Evolutionary conservation across 2,113 vertebrate species (phyloP).

Genomic region (Phaethon lepturus): DNA sequence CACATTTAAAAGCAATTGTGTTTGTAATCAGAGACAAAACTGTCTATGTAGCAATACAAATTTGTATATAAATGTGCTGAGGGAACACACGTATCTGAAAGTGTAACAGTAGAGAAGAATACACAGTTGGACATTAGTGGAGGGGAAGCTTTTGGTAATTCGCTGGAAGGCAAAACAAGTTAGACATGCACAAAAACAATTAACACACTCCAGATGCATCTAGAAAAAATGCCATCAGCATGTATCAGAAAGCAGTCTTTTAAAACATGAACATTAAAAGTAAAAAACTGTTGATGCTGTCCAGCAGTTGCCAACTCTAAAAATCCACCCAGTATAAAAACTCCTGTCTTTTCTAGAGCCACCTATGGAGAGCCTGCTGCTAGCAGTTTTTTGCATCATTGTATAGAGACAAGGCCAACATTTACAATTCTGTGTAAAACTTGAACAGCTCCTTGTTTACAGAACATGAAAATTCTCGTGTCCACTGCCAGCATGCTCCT

Average conservation of each 20-base stretch:
- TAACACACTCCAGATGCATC: background rate
- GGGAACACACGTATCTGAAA: background rate
- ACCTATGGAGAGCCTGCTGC: background rate
- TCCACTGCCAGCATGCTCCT: background rate
- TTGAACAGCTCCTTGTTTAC: background rate
- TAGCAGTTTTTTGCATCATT: background rate
- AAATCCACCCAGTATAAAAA: background rate
- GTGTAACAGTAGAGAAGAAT: background rate
- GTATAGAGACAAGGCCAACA: background rate
- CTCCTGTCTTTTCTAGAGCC: background rate
- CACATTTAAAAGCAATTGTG: slow-evolving; percentile 39
- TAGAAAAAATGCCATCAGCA: background rate
- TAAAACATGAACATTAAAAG: background rate
- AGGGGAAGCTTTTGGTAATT: background rate
- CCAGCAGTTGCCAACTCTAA: background rate
- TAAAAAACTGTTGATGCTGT: background rate
- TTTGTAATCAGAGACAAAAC: slow-evolving; percentile 18
- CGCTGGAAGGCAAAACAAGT: background rate
- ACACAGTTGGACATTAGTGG: background rate
- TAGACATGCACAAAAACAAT: background rate
- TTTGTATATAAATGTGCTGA: background rate
- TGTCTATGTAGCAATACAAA: background rate
- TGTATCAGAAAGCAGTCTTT: background rate
- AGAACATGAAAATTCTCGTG: background rate
- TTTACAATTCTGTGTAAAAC: background rate